Base-by-base conservation (phyloP, 92 coral and sea anemone species). In the Chrysogorgia sp. region DNA sequence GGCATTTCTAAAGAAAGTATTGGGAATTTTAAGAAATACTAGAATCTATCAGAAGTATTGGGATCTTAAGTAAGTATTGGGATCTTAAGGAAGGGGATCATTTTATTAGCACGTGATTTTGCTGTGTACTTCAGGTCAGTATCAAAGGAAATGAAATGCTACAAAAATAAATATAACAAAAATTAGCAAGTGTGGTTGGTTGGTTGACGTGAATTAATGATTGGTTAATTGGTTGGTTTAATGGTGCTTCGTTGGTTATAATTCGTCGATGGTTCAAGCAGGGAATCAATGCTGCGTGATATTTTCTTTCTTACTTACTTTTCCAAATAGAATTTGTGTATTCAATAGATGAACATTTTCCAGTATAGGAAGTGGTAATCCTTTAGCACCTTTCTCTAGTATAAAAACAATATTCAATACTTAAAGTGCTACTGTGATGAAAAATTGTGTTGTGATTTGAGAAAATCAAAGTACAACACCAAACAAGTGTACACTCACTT, bases 321-420 rank as follows among this genome's bases (percentile, higher is more conserved):
- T 76, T 40, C 96, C 98, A 47, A 84, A 76, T 15, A 48, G 59
- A 10, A 93, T 85, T 33, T 84, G 76, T 7, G 98, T 74, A 80
- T 86, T 87, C 22, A 68, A 62, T 55, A 93, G 74, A 66, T 90
- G 56, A n/a, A 90, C 69, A 14, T 96, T 92, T 30, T 91, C 92
- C 20, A 93, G 87, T 12, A 88, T 71, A 7, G 98, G 98, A 56
- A 93, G 76, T 31, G 98, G 98, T 31, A 93, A 91, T 1, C 98
- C 98, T 74, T 80, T 80, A 9, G 84, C 87, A 5, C 92, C 98
- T 63, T 68, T 84, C 58, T 91, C 98, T n/a, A n/a, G n/a, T n/a
- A n/a, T n/a, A 69, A 37, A 49, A 65, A 31, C 12, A 35, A 62
- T n/a, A 62, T 15, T 21, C n/a, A 31, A 4, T 29, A 20, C 14